Evolutionary conservation across 2,113 vertebrate species (phyloP).

Genomic region (Siphamia tubifer): DNA sequence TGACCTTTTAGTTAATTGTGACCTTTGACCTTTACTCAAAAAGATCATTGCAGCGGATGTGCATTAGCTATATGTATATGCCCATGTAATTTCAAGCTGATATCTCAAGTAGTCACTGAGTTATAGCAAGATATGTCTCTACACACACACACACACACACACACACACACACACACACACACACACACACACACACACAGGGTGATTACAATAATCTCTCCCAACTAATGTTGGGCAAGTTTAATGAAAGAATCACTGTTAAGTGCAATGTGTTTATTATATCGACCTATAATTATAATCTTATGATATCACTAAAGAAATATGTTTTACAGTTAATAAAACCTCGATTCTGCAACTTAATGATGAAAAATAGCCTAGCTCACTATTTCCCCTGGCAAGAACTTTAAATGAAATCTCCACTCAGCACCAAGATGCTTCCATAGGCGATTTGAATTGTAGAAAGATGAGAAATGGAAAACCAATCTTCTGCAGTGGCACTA

Average conservation of each 20-base stretch:
- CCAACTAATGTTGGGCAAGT: too few species aligned
- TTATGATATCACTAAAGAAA: not conserved
- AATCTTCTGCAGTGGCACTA: conserved; percentile 47
- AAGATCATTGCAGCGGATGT: too few species aligned
- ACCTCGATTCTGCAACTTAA: not conserved
- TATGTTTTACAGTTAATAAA: too few species aligned
- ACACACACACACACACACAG: too few species aligned
- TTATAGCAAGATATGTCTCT: conserved; percentile 1
- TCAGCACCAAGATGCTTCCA: conserved; percentile 14
- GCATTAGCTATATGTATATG: too few species aligned
- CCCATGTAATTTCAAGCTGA: too few species aligned
- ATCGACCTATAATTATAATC: too few species aligned
- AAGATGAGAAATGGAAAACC: conserved; percentile 54
- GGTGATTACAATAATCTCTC: too few species aligned
- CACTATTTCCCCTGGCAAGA: conserved; percentile 15
- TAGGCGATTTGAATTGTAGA: conserved; percentile 45
- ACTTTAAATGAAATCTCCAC: conserved; percentile 35
- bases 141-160: too few species aligned
- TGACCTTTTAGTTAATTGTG: too few species aligned
- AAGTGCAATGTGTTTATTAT: not conserved
- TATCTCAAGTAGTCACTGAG: not conserved
- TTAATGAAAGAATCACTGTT: not conserved
- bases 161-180: too few species aligned
- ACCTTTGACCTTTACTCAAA: too few species aligned
- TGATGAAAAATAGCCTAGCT: not conserved